A percentile compares a stretch with the other conserved stretches of the same genome.
Evolutionary conservation across 2,888 invertebrate species (phyloP).

Genomic region (Escarpia spicata): DNA sequence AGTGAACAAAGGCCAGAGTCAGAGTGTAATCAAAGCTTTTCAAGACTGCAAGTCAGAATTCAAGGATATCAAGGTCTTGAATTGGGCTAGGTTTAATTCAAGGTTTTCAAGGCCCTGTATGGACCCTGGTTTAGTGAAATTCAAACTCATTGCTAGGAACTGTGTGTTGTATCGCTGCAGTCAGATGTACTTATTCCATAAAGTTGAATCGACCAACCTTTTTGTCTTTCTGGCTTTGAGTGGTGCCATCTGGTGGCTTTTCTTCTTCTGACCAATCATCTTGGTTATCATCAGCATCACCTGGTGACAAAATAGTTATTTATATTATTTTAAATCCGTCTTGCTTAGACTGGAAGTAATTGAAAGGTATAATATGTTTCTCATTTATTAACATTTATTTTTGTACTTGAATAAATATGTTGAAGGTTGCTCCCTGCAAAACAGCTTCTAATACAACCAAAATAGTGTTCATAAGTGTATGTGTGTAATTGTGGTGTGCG

Average conservation of each 20-base stretch:
- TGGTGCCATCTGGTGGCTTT: neutral
- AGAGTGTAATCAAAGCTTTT: too few relatives aligned
- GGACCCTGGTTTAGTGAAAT: too few relatives aligned
- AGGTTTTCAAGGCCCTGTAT: too few relatives aligned
- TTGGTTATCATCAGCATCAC: neutral
- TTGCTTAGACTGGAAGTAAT: neutral
- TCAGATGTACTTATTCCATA: neutral
- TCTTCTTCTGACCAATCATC: conserved; percentile 8
- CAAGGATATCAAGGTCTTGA: too few relatives aligned
- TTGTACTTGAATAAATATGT: too few relatives aligned
- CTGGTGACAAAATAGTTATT: neutral
- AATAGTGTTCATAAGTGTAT: too few relatives aligned
- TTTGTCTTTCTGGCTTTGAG: neutral
- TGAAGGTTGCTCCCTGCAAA: too few relatives aligned
- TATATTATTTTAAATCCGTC: neutral
- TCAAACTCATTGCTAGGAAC: neutral
- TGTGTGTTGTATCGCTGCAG: neutral
- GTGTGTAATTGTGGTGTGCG: too few relatives aligned
- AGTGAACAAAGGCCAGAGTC: too few relatives aligned
- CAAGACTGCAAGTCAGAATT: too few relatives aligned
- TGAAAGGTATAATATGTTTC: neutral
- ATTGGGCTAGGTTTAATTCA: too few relatives aligned
- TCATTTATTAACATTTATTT: neutral
- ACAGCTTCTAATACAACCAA: too few relatives aligned
- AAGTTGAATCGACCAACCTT: neutral